phyloP scores from a whole-genome alignment of 2,888 invertebrate genomes.

The Hypercompe scribonia region DNA sequence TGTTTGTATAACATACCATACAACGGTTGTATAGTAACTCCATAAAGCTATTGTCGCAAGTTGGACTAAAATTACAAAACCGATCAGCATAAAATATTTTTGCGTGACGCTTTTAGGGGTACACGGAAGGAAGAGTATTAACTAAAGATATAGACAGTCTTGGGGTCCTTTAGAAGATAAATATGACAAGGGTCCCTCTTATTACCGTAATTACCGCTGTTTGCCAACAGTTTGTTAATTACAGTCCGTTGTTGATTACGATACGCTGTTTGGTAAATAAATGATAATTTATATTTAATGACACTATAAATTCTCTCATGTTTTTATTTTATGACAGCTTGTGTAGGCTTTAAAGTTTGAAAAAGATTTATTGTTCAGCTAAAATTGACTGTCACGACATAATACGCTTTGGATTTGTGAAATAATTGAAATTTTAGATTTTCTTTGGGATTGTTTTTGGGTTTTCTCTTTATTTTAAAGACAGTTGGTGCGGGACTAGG shows the following conservation, averaged over 20 bases:
- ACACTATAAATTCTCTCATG: background rate
- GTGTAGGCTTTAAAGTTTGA: background rate
- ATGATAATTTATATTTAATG: slow-evolving; percentile 25
- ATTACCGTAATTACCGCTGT: slow-evolving; percentile 8
- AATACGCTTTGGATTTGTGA: background rate
- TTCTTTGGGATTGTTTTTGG: too few relatives aligned
- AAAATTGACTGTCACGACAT: background rate
- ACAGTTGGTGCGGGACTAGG: too few relatives aligned
- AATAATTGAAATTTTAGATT: too few relatives aligned
- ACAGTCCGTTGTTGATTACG: slow-evolving; percentile 7
- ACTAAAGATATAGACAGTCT: background rate
- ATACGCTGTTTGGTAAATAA: slow-evolving; percentile 5
- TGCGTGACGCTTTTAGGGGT: background rate
- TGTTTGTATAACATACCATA: too few relatives aligned
- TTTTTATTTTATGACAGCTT: background rate
- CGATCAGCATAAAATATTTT: background rate
- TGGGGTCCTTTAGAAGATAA: background rate
- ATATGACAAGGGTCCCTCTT: slow-evolving; percentile 7
- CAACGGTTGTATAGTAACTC: too few relatives aligned
- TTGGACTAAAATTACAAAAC: background rate
- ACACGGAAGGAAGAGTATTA: background rate
- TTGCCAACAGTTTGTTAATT: slow-evolving; percentile 9
- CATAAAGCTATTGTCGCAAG: too few relatives aligned
- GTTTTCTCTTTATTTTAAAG: too few relatives aligned
- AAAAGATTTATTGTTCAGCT: background rate